Evolutionary conservation across 1,140 invertebrate genomes (phyloP).

Genomic region (Oryctes rhinoceros): DNA sequence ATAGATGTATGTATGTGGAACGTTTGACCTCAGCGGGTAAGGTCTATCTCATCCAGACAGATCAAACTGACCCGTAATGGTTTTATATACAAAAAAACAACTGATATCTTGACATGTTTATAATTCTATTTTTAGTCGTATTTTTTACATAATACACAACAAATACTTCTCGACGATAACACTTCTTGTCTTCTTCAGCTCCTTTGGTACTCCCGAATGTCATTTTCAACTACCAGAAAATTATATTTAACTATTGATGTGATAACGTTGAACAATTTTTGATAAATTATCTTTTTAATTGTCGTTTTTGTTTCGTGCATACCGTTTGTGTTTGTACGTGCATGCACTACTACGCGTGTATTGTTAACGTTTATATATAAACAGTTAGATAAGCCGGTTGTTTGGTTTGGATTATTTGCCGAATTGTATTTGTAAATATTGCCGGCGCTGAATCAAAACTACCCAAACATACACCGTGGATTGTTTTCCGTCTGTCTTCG

Average conservation of each 20-base stretch:
- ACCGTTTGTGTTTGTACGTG: neutral
- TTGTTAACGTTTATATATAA: neutral
- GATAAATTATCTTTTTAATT: slow-evolving; percentile 34
- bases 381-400: slow-evolving; percentile 32
- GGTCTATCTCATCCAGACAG: slow-evolving; percentile 46
- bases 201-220: neutral
- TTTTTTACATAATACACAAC: slow-evolving; percentile 36
- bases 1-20: slow-evolving; percentile 20
- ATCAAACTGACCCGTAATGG: slow-evolving; percentile 45
- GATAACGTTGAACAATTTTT: slow-evolving; percentile 2
- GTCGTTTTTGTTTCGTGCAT: neutral
- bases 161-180: slow-evolving; percentile 30
- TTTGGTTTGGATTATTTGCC: slow-evolving; percentile 33
- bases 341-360: neutral
- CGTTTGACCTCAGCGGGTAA: slow-evolving; percentile 27
- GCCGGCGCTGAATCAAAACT: slow-evolving; percentile 13
- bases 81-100: slow-evolving; percentile 35
- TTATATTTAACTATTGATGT: slow-evolving; percentile 27
- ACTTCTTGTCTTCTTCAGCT: slow-evolving; percentile 1
- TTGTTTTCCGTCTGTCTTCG: neutral
- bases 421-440: slow-evolving; percentile 38
- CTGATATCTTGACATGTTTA: slow-evolving; percentile 34
- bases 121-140: slow-evolving; percentile 37
- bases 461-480: neutral
- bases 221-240: slow-evolving; percentile 28